Evolutionary conservation across 2,113 vertebrate species (phyloP), one percentile per base, ranked within the genome.

Genomic region (Sciurus niger): DNA sequence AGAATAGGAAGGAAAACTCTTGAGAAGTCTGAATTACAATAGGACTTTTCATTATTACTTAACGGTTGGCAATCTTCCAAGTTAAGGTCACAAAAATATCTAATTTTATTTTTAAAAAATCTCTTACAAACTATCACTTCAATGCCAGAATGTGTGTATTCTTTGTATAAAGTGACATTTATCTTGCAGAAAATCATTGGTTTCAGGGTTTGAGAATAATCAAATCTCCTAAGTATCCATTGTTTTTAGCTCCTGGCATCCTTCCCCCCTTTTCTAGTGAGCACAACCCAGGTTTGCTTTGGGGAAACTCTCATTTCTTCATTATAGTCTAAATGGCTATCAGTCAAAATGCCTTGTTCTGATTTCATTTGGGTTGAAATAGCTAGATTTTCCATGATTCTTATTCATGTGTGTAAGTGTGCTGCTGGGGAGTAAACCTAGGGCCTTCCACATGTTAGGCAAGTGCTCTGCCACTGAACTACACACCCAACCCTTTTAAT

Each of bases 31-130:
- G 30, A 86, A 77, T 43, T 8, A 93, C 30, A 90, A n/a, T 74
- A 74, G 72, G 12, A 0, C 3, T 76, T 87, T 86, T 96, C 20
- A 84, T 89, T 84, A 25, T 79, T 51, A 55, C 60, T 77, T 73
- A 40, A 46, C 43, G 18, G 30, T 53, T 84, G 28, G 10, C 12
- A 70, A 48, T 6, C 67, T 92, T 86, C 74, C 70, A 70, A 78
- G 46, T 65, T 37, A 84, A 32, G 32, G 53, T 82, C 63, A 90
- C 77, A 82, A 94, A 86, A 94, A 70, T 67, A 8, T 72, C 37
- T 93, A 34, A 40, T 30, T 92, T 97, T 76, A 89, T 73, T 84
- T 92, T 78, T 68, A 43, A 55, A 40, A 24, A 83, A 65, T 76
- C 63, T 96, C 43, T 76, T 79, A 18, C 77, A 76, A 87, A 18